phyloP scores from a whole-genome alignment of 1,140 invertebrate genomes.

The Aphis gossypii region DNA sequence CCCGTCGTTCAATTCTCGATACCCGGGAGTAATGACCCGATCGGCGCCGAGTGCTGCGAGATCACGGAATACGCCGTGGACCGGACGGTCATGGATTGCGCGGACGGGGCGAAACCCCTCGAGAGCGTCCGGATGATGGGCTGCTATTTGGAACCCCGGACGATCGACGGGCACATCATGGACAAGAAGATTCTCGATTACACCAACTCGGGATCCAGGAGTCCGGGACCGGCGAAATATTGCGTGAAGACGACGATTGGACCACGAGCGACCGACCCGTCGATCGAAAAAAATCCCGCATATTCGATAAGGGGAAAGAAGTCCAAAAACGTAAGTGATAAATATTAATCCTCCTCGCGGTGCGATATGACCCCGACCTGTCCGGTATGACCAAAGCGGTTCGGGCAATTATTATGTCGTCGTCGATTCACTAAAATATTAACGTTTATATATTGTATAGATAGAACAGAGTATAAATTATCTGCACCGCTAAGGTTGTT shows the following conservation, averaged over 20 bases:
- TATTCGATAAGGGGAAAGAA: neutral
- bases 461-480: neutral
- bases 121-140: neutral
- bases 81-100: neutral
- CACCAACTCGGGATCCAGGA: neutral
- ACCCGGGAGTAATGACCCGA: neutral
- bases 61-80: neutral
- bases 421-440: neutral
- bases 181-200: constrained; percentile 11
- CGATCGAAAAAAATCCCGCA: neutral
- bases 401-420: neutral
- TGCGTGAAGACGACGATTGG: neutral
- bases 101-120: neutral
- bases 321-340: neutral
- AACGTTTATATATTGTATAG: neutral
- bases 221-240: neutral
- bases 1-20: neutral
- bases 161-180: neutral
- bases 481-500: neutral
- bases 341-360: neutral
- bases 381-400: too few species aligned
- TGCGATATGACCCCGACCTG: neutral
- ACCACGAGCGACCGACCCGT: neutral
- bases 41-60: neutral
- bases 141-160: neutral